Base-by-base conservation (phyloP, 2,113 vertebrate species). In the Dromas ardeola region DNA sequence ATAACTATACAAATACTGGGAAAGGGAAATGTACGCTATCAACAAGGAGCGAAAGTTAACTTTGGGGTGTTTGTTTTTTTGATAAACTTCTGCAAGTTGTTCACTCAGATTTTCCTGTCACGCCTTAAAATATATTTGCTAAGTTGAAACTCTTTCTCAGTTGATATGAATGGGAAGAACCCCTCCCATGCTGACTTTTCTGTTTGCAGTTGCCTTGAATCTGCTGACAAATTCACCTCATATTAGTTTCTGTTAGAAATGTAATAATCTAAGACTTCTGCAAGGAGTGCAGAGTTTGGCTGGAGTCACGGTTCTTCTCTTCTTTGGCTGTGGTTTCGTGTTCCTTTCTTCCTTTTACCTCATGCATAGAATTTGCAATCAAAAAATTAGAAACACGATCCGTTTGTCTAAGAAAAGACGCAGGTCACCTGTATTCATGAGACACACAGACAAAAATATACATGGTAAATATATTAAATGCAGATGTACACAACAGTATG, bases 51-150 rank as follows among this genome's bases (percentile, higher is more conserved):
- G 0, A 55, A 73, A 93, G 83, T 53, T 89, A 69, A 69, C 73
- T 27, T 78, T 36, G 26, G 29, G 9, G 10, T 93, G 32, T 95
- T 95, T 95, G 62, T 0, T 53, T 70, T 93, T 93, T 78, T 93
- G 83, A 97, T 91, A 90, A 97, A 85, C 61, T 65, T 56, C 30
- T 30, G 27, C 81, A 77, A 70, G 42, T 65, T 82, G 53, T 95
- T 52, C 63, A 47, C 40, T 82, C 55, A 26, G 22, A 59, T 87
- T 89, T 94, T 85, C 78, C 74, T 53, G 15, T 73, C 78, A 85
- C 1, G 0, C 62, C 73, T 82, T 85, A 70, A 82, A 82, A 87
- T 36, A 4, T 55, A 30, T 77, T 86, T 86, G n/a, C 62, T 53
- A 62, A 70, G 4, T 76, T 71, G 79, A 90, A 95, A 78, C 9